Percentiles rank a stretch among this genome's conserved stretches.
phyloP scores from a whole-genome alignment of 2,113 vertebrate species.

The Burhinus oedicnemus region DNA sequence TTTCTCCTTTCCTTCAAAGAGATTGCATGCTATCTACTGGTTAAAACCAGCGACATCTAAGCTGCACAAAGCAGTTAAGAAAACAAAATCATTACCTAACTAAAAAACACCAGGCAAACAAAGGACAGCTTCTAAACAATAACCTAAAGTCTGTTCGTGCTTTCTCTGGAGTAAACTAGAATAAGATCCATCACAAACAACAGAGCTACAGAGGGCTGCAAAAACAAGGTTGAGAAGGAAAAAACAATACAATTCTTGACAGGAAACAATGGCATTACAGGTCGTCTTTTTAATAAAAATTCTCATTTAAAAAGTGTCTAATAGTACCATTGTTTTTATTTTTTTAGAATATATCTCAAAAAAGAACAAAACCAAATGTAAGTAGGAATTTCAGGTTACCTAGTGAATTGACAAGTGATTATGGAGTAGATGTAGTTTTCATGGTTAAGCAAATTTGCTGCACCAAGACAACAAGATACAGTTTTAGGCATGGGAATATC shows the following conservation, averaged over 20 bases:
- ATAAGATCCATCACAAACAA: neutral
- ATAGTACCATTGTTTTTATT: neutral
- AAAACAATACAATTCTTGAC: neutral
- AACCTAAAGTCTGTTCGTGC: neutral
- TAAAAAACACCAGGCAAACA: neutral
- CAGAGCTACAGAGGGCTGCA: neutral
- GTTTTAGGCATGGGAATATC: neutral
- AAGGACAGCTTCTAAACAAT: neutral
- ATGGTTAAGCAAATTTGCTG: neutral
- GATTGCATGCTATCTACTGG: neutral
- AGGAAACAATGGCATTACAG: neutral
- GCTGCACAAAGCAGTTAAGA: fast-evolving
- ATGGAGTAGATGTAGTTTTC: neutral
- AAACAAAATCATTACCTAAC: neutral
- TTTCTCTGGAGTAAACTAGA: neutral
- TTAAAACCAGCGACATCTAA: neutral
- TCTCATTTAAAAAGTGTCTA: neutral
- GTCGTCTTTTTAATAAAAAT: neutral
- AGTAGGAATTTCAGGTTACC: neutral
- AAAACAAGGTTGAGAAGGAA: neutral
- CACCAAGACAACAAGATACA: neutral
- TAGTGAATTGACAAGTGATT: neutral
- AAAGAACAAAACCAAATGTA: neutral
- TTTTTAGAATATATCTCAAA: neutral
- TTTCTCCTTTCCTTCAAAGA: neutral